Evolutionary conservation across 1,140 invertebrate species (phyloP).

Genomic region (Popillia japonica): DNA sequence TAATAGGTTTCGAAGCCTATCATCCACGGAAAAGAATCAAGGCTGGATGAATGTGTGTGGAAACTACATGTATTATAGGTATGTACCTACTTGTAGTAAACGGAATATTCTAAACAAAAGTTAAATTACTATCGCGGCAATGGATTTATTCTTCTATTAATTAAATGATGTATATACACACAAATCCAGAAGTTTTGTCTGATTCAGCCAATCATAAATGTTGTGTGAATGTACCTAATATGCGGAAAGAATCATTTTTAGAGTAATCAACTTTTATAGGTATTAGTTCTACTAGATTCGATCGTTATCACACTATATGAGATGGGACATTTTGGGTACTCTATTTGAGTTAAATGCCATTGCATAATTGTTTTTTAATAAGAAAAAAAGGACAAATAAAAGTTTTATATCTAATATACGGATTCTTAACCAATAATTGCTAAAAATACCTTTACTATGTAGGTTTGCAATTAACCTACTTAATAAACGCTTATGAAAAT

Average conservation of each 20-base stretch:
- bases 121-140: background rate
- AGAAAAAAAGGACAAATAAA: too few relatives aligned
- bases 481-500: too few relatives aligned
- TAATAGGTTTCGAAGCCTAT: background rate
- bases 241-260: background rate
- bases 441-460: too few relatives aligned
- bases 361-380: too few relatives aligned
- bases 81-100: background rate
- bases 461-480: too few relatives aligned
- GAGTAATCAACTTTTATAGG: background rate
- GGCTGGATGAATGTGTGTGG: background rate
- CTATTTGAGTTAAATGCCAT: too few relatives aligned
- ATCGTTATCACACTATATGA: too few relatives aligned
- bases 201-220: background rate
- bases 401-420: too few relatives aligned
- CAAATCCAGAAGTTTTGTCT: background rate
- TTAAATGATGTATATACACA: background rate
- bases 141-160: constrained; percentile 11
- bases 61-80: background rate
- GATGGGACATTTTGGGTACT: too few relatives aligned
- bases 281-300: too few relatives aligned
- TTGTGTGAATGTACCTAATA: background rate
- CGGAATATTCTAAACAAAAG: background rate
- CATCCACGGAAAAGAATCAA: background rate
- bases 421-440: too few relatives aligned